Evolutionary conservation across 2,113 vertebrate species (phyloP).

Genomic region (Dipodomys stephensi): DNA sequence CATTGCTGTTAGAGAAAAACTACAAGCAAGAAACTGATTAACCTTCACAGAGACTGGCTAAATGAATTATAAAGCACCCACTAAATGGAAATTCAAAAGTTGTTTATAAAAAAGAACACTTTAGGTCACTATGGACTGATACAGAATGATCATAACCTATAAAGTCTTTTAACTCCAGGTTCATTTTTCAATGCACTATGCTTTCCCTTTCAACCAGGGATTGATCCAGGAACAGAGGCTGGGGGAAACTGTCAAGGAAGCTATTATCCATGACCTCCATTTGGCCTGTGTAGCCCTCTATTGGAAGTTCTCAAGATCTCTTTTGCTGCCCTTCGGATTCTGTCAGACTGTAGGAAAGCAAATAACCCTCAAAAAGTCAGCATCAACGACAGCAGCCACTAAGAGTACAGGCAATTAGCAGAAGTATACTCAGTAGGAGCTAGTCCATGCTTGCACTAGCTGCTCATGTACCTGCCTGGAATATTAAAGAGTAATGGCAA

Average conservation of each 20-base stretch:
- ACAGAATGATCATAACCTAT: not conserved
- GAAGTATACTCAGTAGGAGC: too few species aligned
- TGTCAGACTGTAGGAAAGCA: not conserved
- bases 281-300: not conserved
- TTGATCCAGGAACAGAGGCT: not conserved
- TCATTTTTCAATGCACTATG: not conserved
- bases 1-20: not conserved
- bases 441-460: not conserved
- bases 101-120: not conserved
- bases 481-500: not conserved
- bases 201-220: not conserved
- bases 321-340: not conserved
- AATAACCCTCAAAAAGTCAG: not conserved
- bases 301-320: not conserved
- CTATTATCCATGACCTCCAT: not conserved
- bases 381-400: not conserved
- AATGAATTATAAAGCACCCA: not conserved
- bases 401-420: not conserved
- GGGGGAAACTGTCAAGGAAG: not conserved
- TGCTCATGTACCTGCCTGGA: not conserved
- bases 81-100: not conserved
- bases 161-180: not conserved
- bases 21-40: not conserved
- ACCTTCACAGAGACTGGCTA: not conserved
- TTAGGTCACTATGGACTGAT: not conserved